Conservation (phyloP, 2,888 invertebrate species). For the Acanthoscelides obtectus region DNA sequence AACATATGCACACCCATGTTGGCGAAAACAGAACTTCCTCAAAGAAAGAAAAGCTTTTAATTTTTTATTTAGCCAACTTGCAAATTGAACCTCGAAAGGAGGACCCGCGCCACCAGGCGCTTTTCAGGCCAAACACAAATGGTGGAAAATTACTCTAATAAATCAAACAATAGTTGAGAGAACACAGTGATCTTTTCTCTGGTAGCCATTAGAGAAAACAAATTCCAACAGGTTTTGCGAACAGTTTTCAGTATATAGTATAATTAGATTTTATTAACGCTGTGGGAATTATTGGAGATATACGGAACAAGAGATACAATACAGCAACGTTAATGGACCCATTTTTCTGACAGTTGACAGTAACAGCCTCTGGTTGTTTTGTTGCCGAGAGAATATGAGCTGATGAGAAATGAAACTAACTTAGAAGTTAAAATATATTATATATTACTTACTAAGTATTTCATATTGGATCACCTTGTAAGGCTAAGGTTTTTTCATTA, state of each 20-base stretch:
- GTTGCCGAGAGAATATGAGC: neutral
- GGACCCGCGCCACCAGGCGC: neutral
- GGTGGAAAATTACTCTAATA: neutral
- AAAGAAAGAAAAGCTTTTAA: neutral
- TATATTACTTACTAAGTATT: too few species aligned
- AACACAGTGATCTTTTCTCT: neutral
- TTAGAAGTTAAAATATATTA: too few species aligned
- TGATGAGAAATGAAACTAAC: neutral
- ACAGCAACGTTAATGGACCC: neutral
- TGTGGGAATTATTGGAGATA: neutral
- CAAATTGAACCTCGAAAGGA: neutral
- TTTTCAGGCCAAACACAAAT: neutral
- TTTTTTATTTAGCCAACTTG: neutral
- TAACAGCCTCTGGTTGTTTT: neutral
- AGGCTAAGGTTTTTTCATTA: too few species aligned
- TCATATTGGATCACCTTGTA: too few species aligned
- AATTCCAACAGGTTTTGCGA: neutral
- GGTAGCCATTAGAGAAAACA: neutral
- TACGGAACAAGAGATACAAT: neutral
- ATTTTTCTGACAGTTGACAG: neutral
- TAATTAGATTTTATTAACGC: too few species aligned
- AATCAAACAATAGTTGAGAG: neutral
- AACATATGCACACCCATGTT: neutral
- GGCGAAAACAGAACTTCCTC: neutral
- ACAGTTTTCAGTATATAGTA: neutral